phyloP scores from a whole-genome alignment of 2,888 invertebrate species.

The Caenorhabditis sp. region DNA sequence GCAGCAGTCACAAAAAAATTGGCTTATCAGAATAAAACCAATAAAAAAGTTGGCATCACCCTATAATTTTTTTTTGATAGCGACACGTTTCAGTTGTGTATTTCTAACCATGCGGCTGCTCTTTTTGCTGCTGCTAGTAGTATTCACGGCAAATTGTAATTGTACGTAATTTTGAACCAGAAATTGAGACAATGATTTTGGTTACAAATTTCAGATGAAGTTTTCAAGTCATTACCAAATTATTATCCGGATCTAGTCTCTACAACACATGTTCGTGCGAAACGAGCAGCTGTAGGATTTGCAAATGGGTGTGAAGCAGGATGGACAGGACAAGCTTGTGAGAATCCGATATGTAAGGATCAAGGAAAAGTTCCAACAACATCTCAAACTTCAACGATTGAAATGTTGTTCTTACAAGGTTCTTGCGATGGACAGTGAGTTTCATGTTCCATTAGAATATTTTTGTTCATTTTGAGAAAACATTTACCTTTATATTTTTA shows the following conservation, averaged over 20 bases:
- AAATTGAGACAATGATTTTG: not conserved
- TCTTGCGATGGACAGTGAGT: conserved; percentile 40
- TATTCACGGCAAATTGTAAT: not conserved
- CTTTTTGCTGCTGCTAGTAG: not conserved
- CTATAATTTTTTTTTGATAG: not conserved
- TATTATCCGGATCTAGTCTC: conserved; percentile 20
- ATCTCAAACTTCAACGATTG: conserved; percentile 24
- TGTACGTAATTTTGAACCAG: not conserved
- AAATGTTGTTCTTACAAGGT: conserved; percentile 37
- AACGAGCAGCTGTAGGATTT: conserved; percentile 41
- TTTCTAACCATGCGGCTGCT: conserved; percentile 1
- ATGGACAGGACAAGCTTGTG: conserved; percentile 51
- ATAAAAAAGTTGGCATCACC: conserved; percentile 30
- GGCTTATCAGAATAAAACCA: conserved; percentile 32
- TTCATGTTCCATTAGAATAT: not conserved
- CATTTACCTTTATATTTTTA: conserved; percentile 2
- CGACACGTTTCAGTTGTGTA: not conserved
- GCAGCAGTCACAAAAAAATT: conserved; percentile 17
- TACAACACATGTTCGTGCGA: conserved; percentile 28
- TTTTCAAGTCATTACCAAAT: conserved; percentile 16
- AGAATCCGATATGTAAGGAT: conserved; percentile 45
- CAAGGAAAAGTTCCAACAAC: conserved; percentile 14
- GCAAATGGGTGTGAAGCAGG: conserved; percentile 39
- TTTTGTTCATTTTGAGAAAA: too few relatives aligned
- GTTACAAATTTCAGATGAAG: not conserved